Evolutionary conservation across 2,797 vertebrate species (phyloP).

Genomic region (Karalla daura): DNA sequence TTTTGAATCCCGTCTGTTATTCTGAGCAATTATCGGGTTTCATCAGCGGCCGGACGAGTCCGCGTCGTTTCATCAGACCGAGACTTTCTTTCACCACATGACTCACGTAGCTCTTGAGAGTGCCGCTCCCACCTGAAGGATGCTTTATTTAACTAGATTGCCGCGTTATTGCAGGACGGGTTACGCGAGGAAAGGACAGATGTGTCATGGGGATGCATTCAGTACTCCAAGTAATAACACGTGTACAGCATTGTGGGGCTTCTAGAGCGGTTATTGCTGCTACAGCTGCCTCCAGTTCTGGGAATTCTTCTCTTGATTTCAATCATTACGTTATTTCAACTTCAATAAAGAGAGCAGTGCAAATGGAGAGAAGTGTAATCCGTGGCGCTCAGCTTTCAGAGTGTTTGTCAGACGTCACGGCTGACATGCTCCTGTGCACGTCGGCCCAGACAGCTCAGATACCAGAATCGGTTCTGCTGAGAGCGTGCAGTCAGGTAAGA

Average conservation of each 20-base stretch:
- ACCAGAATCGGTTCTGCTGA: conserved; percentile 35
- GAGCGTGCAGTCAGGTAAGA: conserved; percentile 61
- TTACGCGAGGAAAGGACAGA: background rate
- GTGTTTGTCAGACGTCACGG: background rate
- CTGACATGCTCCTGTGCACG: conserved; percentile 11
- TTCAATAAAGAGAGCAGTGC: conserved; percentile 12
- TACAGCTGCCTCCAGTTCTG: background rate
- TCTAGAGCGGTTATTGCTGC: background rate
- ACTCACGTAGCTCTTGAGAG: background rate
- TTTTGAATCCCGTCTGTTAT: background rate
- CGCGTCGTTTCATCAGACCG: too few species aligned
- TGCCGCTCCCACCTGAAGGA: background rate
- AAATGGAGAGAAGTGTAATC: conserved; percentile 25
- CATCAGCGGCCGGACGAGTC: conserved; percentile 15
- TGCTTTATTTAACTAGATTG: background rate
- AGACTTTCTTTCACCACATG: background rate
- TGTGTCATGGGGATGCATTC: conserved; percentile 12
- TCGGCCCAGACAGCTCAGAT: conserved; percentile 22
- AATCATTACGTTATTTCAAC: conserved; percentile 21
- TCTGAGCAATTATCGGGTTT: background rate
- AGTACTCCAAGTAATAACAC: background rate
- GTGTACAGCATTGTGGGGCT: too few species aligned
- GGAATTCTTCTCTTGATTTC: conserved; percentile 4
- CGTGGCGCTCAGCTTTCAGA: conserved; percentile 5
- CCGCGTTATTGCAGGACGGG: background rate